Conservation (phyloP, 2,113 vertebrate species). For the Hiodon tergisus region DNA sequence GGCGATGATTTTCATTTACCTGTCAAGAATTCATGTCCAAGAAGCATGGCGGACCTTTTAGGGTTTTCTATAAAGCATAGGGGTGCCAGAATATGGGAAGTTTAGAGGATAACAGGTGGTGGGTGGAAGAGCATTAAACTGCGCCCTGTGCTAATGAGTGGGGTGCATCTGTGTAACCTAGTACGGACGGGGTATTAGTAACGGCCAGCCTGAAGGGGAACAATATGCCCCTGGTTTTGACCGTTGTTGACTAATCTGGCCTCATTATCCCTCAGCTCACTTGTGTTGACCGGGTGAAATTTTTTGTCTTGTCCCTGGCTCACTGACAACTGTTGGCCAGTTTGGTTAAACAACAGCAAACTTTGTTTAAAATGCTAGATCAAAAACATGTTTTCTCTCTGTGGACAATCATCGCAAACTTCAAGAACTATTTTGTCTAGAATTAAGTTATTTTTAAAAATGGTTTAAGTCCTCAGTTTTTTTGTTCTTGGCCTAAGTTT, state of each 20-base stretch:
- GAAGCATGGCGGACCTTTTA: no score
- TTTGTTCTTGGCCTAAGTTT: not conserved
- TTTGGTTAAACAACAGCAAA: not conserved
- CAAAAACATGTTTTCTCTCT: no score
- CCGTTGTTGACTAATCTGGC: slow-evolving; percentile 4
- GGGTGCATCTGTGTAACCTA: slow-evolving; percentile 34
- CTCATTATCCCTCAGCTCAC: not conserved
- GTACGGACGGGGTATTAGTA: slow-evolving; percentile 23
- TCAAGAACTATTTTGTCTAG: not conserved
- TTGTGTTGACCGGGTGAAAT: not conserved
- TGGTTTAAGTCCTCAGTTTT: not conserved
- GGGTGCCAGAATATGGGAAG: slow-evolving; percentile 21
- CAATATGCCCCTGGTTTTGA: slow-evolving; percentile 1
- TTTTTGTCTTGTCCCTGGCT: slow-evolving; percentile 6
- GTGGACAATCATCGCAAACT: no score
- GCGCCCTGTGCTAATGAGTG: slow-evolving; percentile 24
- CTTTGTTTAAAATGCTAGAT: no score
- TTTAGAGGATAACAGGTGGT: slow-evolving; percentile 66
- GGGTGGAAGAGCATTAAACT: slow-evolving; percentile 46
- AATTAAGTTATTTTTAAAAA: not conserved
- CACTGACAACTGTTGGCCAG: not conserved
- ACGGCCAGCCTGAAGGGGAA: not conserved
- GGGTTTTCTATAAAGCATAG: no score
- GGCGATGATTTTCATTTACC: no score
- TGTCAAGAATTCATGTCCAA: no score